Base-by-base conservation (phyloP, 2,113 vertebrate species). In the Corythornis cristatus region DNA sequence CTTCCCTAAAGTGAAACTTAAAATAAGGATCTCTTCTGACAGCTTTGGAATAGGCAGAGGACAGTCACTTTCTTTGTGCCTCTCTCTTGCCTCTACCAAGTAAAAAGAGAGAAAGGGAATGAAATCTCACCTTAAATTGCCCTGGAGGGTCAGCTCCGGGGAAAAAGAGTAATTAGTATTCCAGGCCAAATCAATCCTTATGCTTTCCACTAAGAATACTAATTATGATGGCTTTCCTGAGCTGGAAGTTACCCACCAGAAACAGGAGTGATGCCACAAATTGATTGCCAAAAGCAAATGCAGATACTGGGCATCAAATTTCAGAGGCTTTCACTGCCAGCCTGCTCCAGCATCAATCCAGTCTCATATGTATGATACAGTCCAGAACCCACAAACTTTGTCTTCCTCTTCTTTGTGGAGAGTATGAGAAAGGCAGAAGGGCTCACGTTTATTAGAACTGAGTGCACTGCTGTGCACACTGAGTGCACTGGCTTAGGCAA, bases 191-290 rank as follows among this genome's bases (percentile, higher is more conserved):
- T 56, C 54, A 79, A 88, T 85, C 60, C 28, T 88, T 61, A 76
- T 18, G 65, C 50, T 95, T 96, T 89, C 75, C 64, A 88, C n/a
- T 60, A 80, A 67, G 67, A 92, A 93, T 57, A 74, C 43, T 91
- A 77, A 93, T 37, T 64, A 48, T 74, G 67, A 88, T 75, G 65
- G 74, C 58, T 72, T 86, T 71, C 45, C 72, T 79, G 58, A 89
- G 71, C 82, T 91, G 82, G 64, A 93, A 71, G 29, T 67, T 78
- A 53, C 65, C 35, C 61, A 88, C 29, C 11, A 83, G 79, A 70
- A 93, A 88, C 3, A 73, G 48, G 33, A 89, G 8, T 3, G 28
- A 85, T 89, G 78, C 60, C 67, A 87, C 71, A 77, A 62, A 91
- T 1, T n/a, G 58, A 75, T 14, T 80, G 79, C 31, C 75, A 89